These are phyloP conservation scores for Engystomops pustulosus DNA, from an alignment of 2,113 vertebrate genomes.

Conservation along the genomic window DNA sequence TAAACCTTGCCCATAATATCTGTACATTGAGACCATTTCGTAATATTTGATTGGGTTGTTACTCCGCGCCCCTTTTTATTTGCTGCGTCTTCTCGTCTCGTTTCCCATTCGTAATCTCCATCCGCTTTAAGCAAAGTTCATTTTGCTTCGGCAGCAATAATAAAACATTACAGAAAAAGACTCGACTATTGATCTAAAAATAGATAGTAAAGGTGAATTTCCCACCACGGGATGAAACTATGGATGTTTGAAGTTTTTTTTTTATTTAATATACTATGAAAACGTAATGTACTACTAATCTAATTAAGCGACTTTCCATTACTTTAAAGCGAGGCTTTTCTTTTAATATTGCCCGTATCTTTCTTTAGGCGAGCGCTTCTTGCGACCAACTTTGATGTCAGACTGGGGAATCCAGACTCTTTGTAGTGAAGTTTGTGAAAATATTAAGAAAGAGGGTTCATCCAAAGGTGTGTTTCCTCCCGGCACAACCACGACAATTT, in stretches of 20 bases:
- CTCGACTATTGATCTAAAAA: conserved; percentile 28
- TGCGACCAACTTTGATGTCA: conserved; percentile 51
- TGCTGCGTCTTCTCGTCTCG: not conserved
- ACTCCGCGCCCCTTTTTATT: not conserved
- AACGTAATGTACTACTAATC: conserved; percentile 46
- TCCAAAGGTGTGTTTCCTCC: conserved; percentile 50
- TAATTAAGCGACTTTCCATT: conserved; percentile 50
- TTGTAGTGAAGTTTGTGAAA: conserved; percentile 52
- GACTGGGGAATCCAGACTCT: conserved; percentile 50
- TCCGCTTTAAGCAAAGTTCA: not conserved
- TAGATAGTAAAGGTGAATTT: conserved; percentile 29
- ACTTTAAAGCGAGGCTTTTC: conserved; percentile 54
- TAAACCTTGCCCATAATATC: too few relatives aligned
- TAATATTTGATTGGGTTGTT: too few relatives aligned
- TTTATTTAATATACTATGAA: conserved; percentile 49
- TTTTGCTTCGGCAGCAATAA: not conserved
- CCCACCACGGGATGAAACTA: not conserved
- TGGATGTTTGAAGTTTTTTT: conserved; percentile 36
- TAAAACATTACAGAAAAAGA: not conserved
- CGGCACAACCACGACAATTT: conserved; percentile 5
- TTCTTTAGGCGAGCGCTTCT: conserved; percentile 52
- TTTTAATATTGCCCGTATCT: conserved; percentile 53
- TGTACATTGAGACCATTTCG: too few relatives aligned
- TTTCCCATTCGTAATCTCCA: not conserved
- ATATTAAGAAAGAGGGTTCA: conserved; percentile 52